Base-by-base conservation (phyloP, 2,113 vertebrate genomes). In the Ciconia boyciana region DNA sequence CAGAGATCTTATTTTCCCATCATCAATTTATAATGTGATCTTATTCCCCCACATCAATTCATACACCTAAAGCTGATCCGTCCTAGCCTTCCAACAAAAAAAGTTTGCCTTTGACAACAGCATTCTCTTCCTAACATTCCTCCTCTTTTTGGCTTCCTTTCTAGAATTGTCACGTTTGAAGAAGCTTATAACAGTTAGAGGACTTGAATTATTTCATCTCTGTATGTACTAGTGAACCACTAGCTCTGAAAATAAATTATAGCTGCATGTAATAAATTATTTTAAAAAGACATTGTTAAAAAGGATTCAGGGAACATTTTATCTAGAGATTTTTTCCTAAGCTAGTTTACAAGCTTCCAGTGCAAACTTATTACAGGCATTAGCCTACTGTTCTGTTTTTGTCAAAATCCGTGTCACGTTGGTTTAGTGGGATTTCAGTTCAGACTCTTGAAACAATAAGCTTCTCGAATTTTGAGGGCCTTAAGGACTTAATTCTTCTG, bases 361-460 rank as follows among this genome's bases (percentile, higher is more conserved):
- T 93, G 75, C 49, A 93, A 86, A 62, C 36, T 60, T 41, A 48
- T 22, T 79, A 41, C 21, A 60, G 39, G 78, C 51, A 83, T 89
- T 76, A 85, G 29, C 68, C 39, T 75, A 20, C 39, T 83, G 29
- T 58, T 85, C 79, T 55, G 28, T 5, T 85, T 83, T 49, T 58
- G 88, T 92, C 92, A 60, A 87, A 96, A 94, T 83, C 60, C 3
- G 2, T 46, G 41, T 87, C 69, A 78, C 0, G 0, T 68, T 91
- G 70, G 26, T 85, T 96, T 92, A 93, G 91, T 29, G 84, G 81
- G 77, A 94, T 95, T 97, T 97, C 76, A n/a, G 81, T 58, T 48
- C 84, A 97, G 89, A 69, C 51, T 83, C 94, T 84, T 62, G 89
- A 80, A 95, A 97, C 93, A 97, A 93, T 93, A 86, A 88, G 54